Evolutionary conservation across 2,888 invertebrate genomes (phyloP), one percentile per base, ranked within the genome.

Genomic region (Neoscelio sp.): DNA sequence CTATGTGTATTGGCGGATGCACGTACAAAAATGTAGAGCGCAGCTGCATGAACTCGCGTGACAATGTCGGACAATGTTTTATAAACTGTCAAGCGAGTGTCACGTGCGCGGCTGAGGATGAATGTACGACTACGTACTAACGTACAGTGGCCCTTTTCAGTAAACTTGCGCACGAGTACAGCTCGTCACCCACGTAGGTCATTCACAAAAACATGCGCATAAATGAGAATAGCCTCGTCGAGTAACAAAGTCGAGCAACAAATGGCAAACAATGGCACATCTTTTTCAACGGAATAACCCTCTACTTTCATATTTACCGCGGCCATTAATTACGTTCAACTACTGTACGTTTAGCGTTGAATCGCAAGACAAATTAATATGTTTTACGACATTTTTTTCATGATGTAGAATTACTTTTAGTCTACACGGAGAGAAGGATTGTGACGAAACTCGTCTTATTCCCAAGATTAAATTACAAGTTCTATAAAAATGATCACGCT

Each of bases 161-260:
- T 30, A 7, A 74, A 42, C 58, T 50, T 17, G 46, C 38, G 44
- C 52, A 35, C 33, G 56, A 60, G 58, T 52, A 67, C 38, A 28
- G 30, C 71, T 62, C 50, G 70, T 78, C 77, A 71, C 65, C 77
- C 77, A 77, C 77, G 70, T 78, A 71, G 65, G 60, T 52, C 62
- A 67, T 71, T 77, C 42, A 70, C 70, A 33, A 64, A 78, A 71
- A 65, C 77, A 71, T 60, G 58, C 33, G 58, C 65, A 60, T 42
- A 58, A 71, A 78, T 54, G 71, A 64, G 68, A 65, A 42, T 54
- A 50, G 65, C 35, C 65, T 65, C 58, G 74, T 52, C 68, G n/a
- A n/a, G n/a, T n/a, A n/a, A n/a, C n/a, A 54, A 64, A 67, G 48
- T 62, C 65, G 50, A 50, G 65, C 38, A 70, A 52, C 60, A 77